These are phyloP conservation scores for Umimayanthus kanabou DNA, from an alignment of 92 coral and sea anemone genomes.

Conservation along the genomic window DNA sequence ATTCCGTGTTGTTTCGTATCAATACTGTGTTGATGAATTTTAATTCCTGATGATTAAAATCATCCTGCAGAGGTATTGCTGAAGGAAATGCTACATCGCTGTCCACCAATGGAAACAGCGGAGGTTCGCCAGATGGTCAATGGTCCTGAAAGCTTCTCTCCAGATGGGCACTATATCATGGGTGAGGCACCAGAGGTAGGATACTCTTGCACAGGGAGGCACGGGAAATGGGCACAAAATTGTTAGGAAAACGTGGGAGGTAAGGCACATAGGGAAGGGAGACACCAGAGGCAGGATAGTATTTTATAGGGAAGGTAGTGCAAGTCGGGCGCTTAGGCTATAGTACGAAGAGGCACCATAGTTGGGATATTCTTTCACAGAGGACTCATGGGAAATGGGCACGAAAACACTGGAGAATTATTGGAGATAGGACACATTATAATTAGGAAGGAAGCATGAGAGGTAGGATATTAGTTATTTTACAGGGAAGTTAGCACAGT, in stretches of 20 bases:
- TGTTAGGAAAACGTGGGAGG: slow-evolving; percentile 77
- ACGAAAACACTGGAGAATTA: not conserved
- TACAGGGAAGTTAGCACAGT: too few species aligned
- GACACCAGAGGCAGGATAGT: slow-evolving; percentile 66
- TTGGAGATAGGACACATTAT: not conserved
- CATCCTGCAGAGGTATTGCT: slow-evolving; percentile 63
- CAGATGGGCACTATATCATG: slow-evolving; percentile 75
- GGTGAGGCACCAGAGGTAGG: slow-evolving; percentile 95
- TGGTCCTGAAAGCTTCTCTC: slow-evolving; percentile 99
- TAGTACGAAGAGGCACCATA: slow-evolving; percentile 26
- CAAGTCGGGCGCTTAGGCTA: slow-evolving; percentile 78
- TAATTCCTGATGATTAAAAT: not conserved
- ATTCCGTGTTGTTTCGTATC: too few species aligned
- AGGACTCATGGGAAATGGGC: not conserved
- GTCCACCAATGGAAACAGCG: slow-evolving; percentile 79
- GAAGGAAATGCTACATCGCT: slow-evolving; percentile 75
- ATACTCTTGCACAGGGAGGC: slow-evolving; percentile 43
- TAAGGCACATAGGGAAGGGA: slow-evolving; percentile 77
- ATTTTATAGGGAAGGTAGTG: slow-evolving; percentile 72
- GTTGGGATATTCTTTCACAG: not conserved
- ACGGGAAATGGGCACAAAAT: slow-evolving; percentile 79
- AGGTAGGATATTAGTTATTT: not conserved
- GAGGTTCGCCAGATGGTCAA: slow-evolving; percentile 88
- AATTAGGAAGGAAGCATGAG: not conserved
- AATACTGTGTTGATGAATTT: not conserved